phyloP scores from a whole-genome alignment of 2,888 invertebrate species.

The Ypsolopha sequella region DNA sequence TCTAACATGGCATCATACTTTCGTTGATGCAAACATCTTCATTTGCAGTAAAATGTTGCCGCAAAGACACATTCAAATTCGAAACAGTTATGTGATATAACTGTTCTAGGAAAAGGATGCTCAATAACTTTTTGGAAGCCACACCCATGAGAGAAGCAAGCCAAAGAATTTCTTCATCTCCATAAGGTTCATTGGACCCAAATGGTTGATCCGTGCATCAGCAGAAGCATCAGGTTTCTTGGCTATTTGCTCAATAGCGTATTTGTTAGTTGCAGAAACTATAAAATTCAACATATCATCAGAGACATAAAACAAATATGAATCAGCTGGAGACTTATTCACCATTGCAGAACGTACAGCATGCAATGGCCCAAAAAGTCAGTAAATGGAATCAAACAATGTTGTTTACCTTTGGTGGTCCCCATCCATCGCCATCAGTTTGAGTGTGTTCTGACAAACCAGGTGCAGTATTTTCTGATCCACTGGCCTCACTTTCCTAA shows the following conservation, averaged over 20 bases:
- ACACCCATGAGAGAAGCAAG: neutral
- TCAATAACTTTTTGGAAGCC: neutral
- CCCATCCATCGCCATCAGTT: neutral
- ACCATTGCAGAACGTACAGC: neutral
- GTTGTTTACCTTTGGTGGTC: neutral
- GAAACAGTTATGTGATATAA: neutral
- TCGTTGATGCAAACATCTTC: conserved; percentile 2
- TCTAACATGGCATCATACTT: conserved; percentile 3
- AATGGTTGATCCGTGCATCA: neutral
- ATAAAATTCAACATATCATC: neutral
- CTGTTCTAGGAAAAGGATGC: conserved; percentile 1
- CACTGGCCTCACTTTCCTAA: neutral
- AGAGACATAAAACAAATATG: neutral
- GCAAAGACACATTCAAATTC: neutral
- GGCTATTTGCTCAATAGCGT: neutral
- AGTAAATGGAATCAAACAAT: neutral
- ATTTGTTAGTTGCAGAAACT: neutral
- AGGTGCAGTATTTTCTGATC: neutral
- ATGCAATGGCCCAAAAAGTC: neutral
- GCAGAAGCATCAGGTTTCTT: neutral
- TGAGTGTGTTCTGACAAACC: neutral
- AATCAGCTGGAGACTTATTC: neutral
- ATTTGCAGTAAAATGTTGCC: neutral
- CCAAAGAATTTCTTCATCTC: neutral
- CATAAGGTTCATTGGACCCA: neutral